These are phyloP conservation scores for Aplocera efformata DNA, from an alignment of 2,888 invertebrate genomes.

Conservation along the genomic window DNA sequence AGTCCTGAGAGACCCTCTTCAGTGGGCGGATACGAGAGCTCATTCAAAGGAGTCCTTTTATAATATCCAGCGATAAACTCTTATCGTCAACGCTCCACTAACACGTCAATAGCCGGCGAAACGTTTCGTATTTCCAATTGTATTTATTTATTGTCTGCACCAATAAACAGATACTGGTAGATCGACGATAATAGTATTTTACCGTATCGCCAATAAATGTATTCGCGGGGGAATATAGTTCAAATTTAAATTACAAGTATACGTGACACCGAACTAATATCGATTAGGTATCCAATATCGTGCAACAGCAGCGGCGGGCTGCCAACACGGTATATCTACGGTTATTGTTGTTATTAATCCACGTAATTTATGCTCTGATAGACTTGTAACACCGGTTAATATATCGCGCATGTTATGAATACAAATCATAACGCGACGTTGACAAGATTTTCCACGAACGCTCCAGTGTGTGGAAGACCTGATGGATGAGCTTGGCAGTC, in stretches of 20 bases:
- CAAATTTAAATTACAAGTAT: conserved; percentile 38
- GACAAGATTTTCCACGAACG: conserved; percentile 17
- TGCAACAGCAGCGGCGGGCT: conserved; percentile 24
- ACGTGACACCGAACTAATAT: conserved; percentile 32
- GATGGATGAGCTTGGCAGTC: conserved; percentile 31
- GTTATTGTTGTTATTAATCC: conserved; percentile 45
- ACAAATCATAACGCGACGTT: conserved; percentile 14
- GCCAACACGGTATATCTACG: conserved; percentile 30
- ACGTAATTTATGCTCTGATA: conserved; percentile 39
- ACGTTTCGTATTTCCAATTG: neutral
- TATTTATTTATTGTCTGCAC: neutral
- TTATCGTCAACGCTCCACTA: too few relatives aligned
- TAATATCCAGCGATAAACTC: too few relatives aligned
- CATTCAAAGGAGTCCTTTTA: too few relatives aligned
- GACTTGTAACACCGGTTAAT: conserved; percentile 22
- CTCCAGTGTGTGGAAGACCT: conserved; percentile 21
- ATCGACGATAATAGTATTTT: conserved; percentile 2
- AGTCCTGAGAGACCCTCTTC: too few relatives aligned
- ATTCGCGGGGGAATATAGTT: conserved; percentile 26
- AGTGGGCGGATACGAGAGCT: too few relatives aligned
- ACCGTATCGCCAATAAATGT: conserved; percentile 23
- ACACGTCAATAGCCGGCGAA: neutral
- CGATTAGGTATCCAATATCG: conserved; percentile 39
- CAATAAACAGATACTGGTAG: conserved; percentile 7
- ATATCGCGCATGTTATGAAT: conserved; percentile 20